Conservation (phyloP, 2,797 vertebrate genomes). For the Mormyrus hasselquistii region DNA sequence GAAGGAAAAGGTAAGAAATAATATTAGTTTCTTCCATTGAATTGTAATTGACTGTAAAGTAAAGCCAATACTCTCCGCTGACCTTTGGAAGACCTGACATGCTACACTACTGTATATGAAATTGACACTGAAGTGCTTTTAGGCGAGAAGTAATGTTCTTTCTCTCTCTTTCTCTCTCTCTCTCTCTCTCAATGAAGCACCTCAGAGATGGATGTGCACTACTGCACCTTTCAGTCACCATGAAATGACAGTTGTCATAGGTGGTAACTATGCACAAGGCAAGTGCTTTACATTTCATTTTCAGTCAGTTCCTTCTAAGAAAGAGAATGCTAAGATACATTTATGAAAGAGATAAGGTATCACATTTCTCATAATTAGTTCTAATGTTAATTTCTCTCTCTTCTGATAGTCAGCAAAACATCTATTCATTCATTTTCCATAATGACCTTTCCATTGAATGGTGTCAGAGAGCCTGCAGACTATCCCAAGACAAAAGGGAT, state of each 20-base stretch:
- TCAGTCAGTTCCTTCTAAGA: background rate
- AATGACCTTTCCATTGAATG: background rate
- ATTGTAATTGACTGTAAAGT: background rate
- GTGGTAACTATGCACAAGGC: background rate
- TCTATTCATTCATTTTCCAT: background rate
- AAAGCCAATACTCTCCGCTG: background rate
- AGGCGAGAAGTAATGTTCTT: background rate
- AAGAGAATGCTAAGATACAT: background rate
- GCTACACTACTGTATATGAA: constrained; percentile 5
- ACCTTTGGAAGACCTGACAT: background rate
- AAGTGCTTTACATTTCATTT: background rate
- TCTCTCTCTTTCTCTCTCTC: background rate
- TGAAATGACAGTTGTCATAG: background rate
- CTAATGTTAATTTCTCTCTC: background rate
- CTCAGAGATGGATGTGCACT: background rate
- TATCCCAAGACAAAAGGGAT: background rate
- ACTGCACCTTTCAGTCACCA: background rate
- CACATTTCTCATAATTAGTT: background rate
- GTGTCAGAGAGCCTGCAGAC: background rate
- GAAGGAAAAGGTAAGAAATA: background rate
- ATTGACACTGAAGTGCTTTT: constrained; percentile 2
- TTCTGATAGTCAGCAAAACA: background rate
- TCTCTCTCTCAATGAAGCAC: background rate
- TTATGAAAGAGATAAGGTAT: background rate
- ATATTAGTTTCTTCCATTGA: background rate